Conservation (phyloP, 2,888 invertebrate species). For the Sminthurides aquaticus region DNA sequence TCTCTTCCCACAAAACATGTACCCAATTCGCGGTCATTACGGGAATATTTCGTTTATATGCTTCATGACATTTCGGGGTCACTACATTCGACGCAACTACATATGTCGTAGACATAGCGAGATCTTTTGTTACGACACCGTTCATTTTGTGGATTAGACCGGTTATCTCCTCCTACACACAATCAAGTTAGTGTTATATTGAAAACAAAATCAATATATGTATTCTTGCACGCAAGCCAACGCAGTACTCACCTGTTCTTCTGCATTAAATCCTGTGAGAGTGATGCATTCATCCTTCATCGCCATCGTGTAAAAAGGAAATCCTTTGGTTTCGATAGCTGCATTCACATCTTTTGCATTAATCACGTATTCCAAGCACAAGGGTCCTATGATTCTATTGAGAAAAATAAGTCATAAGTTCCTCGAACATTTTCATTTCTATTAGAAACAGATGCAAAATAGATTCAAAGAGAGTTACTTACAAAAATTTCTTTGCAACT, state of each 20-base stretch:
- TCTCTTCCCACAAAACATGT: constrained; percentile 67
- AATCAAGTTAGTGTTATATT: too few relatives aligned
- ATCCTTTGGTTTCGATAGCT: constrained; percentile 63
- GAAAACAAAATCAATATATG: too few relatives aligned
- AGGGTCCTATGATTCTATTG: constrained; percentile 69
- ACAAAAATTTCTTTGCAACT: constrained; percentile 59
- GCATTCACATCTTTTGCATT: constrained; percentile 4
- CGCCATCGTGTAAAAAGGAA: constrained; percentile 71
- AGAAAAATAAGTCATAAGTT: constrained; percentile 42
- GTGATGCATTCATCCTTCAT: constrained; percentile 67
- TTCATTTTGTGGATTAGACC: constrained; percentile 32
- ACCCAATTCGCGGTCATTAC: constrained; percentile 76
- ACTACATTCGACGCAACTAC: constrained; percentile 28
- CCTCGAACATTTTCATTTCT: neutral
- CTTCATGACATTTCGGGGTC: constrained; percentile 51
- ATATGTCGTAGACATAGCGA: constrained; percentile 34
- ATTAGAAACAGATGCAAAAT: neutral
- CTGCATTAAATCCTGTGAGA: constrained; percentile 53
- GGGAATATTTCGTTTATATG: constrained; percentile 59
- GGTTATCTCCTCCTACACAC: constrained; percentile 14
- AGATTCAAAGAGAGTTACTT: constrained; percentile 49
- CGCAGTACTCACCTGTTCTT: constrained; percentile 24
- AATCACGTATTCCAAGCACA: constrained; percentile 56
- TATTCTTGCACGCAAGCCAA: too few relatives aligned
- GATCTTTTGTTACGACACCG: constrained; percentile 21